Evolutionary conservation across 2,113 vertebrate genomes (phyloP), one percentile per base, ranked within the genome.

Genomic region (Salminus brasiliensis): DNA sequence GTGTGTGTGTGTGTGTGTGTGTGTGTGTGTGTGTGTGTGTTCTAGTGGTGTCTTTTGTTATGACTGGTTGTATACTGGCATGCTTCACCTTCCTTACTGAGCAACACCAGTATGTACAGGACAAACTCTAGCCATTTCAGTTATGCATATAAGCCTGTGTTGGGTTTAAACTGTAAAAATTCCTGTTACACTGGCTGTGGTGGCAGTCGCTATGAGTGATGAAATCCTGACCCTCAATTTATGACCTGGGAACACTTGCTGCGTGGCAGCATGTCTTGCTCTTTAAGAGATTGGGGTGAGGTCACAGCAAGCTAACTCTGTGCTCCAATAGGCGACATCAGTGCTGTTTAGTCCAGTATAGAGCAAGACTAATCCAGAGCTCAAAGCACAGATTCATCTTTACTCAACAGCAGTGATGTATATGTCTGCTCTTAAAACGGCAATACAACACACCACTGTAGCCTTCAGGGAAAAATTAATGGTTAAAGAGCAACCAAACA

Each of bases 311-410:
- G 72, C 47, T 86, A 83, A 90, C 85, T 85, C 88, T 88, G 59
- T 87, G 85, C 88, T 87, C 88, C 52, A 68, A 57, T 82, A 70
- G 18, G 66, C 60, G 73, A 60, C 60, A 78, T 8, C 84, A 80
- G 85, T 89, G 79, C 77, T 63, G 80, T 83, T 87, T 81, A 83
- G 89, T 90, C 85, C 88, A 86, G 87, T 88, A 81, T 86, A 90
- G 89, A 81, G 85, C 67, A 79, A n/a, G 60, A 82, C 74, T 88
- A 90, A 92, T 86, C 85, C 85, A 47, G 47, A 77, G 84, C 84
- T 90, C 76, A 84, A 65, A 77, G 81, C 76, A 41, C 66, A 84
- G 52, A 89, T 84, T 86, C 83, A 68, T 80, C 74, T 74, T 10
- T 76, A 80, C 83, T 88, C 83, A 87, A 78, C 83, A 84, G 73